Evolutionary conservation across 2,888 invertebrate genomes (phyloP).

Genomic region (Agrilus mali): DNA sequence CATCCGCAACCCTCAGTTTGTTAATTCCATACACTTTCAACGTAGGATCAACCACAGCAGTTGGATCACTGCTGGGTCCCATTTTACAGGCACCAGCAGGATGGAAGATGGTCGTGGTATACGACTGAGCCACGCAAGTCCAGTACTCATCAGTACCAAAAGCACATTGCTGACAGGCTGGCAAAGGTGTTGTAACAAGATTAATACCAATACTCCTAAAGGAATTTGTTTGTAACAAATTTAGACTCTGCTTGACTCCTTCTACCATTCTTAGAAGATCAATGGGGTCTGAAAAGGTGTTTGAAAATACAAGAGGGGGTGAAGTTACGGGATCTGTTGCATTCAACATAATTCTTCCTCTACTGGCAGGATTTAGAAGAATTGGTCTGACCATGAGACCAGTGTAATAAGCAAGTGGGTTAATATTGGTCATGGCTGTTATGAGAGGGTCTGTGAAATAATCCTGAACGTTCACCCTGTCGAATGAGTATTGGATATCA

Average conservation of each 20-base stretch:
- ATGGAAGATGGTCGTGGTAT: slow-evolving; percentile 59
- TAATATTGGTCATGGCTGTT: slow-evolving; percentile 27
- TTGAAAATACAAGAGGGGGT: slow-evolving; percentile 59
- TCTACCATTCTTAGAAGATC: slow-evolving; percentile 51
- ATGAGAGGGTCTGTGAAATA: slow-evolving; percentile 43
- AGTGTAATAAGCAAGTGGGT: slow-evolving; percentile 50
- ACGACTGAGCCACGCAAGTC: slow-evolving; percentile 48
- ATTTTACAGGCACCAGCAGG: slow-evolving; percentile 59
- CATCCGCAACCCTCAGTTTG: slow-evolving; percentile 52
- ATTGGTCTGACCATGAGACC: slow-evolving; percentile 49
- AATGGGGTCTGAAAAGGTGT: slow-evolving; percentile 47
- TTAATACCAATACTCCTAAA: slow-evolving; percentile 44
- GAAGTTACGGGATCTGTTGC: slow-evolving; percentile 58
- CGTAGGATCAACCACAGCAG: slow-evolving; percentile 53
- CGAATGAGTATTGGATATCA: slow-evolving; percentile 55
- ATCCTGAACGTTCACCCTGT: slow-evolving; percentile 43
- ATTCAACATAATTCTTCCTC: slow-evolving; percentile 49
- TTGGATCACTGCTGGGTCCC: slow-evolving; percentile 48
- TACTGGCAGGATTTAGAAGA: slow-evolving; percentile 48
- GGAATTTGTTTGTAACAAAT: slow-evolving; percentile 45
- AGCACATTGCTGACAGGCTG: slow-evolving; percentile 40
- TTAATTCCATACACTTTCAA: slow-evolving; percentile 50
- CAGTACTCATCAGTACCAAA: slow-evolving; percentile 57
- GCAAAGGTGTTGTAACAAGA: slow-evolving; percentile 42
- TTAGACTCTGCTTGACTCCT: slow-evolving; percentile 46